Conservation (phyloP, 1,140 invertebrate genomes). For the Dufourea novaeangliae region DNA sequence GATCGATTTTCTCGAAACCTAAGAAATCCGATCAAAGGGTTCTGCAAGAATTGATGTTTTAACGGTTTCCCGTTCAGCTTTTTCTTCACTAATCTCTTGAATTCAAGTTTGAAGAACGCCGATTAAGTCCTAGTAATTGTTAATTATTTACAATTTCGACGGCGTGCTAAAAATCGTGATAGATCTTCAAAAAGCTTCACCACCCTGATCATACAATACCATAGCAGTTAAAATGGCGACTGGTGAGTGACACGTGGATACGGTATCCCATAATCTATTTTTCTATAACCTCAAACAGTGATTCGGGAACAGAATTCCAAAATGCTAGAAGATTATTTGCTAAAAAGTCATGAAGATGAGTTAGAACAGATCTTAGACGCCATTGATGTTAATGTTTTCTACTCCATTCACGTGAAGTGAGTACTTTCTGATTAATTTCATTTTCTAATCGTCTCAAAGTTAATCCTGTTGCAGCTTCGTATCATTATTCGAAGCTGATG, state of each 20-base stretch:
- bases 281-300: constrained; percentile 2
- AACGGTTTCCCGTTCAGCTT: neutral
- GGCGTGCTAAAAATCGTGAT: too few relatives aligned
- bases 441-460: neutral
- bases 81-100: neutral
- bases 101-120: neutral
- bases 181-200: too few relatives aligned
- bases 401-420: constrained; percentile 82
- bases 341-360: constrained; percentile 74
- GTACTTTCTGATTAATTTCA: constrained; percentile 16
- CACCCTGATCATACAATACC: too few relatives aligned
- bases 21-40: neutral
- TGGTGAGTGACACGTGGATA: neutral
- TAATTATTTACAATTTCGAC: too few relatives aligned
- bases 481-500: constrained; percentile 84
- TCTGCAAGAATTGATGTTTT: neutral
- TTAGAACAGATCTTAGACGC: constrained; percentile 78
- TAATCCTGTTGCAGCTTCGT: constrained; percentile 82
- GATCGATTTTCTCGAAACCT: neutral
- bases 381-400: constrained; percentile 72
- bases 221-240: constrained; percentile 1
- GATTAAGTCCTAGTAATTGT: neutral
- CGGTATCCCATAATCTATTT: neutral
- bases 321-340: constrained; percentile 76
- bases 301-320: neutral